These are phyloP conservation scores for Pangasius larnaudii DNA, from an alignment of 2,797 vertebrate species.

Conservation along the genomic window DNA sequence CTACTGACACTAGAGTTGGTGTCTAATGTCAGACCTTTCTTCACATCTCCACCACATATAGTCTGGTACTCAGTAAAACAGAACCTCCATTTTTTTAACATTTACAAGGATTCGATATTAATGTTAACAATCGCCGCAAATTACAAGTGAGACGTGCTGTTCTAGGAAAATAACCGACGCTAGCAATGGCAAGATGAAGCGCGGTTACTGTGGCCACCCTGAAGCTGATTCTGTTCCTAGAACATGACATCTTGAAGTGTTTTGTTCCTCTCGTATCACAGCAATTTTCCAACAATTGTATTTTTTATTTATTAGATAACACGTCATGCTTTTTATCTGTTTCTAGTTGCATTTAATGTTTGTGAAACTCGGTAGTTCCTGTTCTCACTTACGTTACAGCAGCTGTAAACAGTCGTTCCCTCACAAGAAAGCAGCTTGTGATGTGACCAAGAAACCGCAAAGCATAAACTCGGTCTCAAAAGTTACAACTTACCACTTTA, in stretches of 20 bases:
- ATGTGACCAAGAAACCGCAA: neutral
- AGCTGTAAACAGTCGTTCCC: neutral
- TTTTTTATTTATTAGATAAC: too few species aligned
- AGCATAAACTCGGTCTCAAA: neutral
- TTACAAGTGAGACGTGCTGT: neutral
- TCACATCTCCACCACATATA: neutral
- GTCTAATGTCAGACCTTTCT: slow-evolving; percentile 1
- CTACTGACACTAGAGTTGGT: neutral
- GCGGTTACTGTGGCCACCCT: neutral
- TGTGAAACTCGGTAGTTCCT: neutral
- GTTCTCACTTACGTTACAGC: neutral
- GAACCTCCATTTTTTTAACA: neutral
- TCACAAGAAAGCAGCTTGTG: neutral
- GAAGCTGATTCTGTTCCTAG: neutral
- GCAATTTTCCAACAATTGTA: too few species aligned
- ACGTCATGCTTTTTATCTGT: too few species aligned
- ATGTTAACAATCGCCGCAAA: neutral
- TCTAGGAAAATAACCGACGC: neutral
- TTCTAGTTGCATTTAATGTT: neutral
- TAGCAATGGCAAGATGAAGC: neutral
- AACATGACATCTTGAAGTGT: neutral
- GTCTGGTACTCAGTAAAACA: neutral
- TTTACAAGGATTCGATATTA: neutral
- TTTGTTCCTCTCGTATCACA: neutral
- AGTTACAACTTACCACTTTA: neutral